Conservation (phyloP, 2,113 vertebrate genomes). For the Phodopus roborovskii region DNA sequence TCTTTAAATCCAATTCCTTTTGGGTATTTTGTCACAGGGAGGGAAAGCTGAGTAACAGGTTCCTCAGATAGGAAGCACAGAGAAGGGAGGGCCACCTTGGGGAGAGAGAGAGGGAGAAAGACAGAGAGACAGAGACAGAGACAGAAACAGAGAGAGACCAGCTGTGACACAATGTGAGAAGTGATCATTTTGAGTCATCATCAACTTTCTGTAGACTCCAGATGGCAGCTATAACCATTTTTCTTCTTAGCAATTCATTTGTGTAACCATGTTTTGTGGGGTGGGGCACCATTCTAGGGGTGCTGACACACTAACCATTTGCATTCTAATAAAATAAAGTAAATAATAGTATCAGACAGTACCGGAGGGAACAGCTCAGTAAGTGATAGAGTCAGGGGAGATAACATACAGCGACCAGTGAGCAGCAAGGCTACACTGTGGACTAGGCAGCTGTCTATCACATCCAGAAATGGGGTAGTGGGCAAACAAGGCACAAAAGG, state of each 20-base stretch:
- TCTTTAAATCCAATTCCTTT: neutral
- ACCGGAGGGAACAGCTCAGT: neutral
- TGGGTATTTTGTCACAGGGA: neutral
- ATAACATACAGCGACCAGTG: neutral
- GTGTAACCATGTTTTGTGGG: neutral
- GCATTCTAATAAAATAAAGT: neutral
- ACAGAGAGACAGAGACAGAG: neutral
- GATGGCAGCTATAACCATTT: neutral
- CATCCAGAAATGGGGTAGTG: neutral
- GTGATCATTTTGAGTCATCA: neutral
- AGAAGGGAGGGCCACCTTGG: neutral
- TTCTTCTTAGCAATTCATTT: slow-evolving; percentile 28
- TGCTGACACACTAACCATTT: neutral
- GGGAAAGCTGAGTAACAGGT: neutral
- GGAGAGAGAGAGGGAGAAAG: neutral
- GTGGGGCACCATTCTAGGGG: neutral
- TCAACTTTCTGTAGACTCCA: slow-evolving; percentile 8
- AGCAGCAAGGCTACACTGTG: neutral
- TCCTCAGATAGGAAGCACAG: neutral
- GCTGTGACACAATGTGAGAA: neutral
- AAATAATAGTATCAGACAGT: neutral
- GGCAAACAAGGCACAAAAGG: neutral
- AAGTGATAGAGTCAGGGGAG: accelerated
- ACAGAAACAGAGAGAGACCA: neutral
- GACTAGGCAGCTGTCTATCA: neutral